Base-by-base conservation (phyloP, 1,140 invertebrate species). In the Cotesia vestalis region DNA sequence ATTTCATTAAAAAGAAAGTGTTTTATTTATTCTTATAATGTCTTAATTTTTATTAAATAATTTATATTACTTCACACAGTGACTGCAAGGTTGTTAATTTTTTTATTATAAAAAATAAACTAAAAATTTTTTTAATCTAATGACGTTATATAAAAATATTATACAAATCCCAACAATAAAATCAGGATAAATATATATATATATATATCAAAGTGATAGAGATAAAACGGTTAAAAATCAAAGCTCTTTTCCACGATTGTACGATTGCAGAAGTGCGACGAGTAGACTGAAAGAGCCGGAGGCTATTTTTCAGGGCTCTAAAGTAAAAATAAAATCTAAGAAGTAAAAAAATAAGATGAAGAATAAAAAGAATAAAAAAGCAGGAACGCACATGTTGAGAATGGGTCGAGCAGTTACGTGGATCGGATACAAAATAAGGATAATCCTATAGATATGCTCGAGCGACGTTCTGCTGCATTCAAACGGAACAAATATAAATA, bases 331-430 rank as follows among this genome's bases (percentile, higher is more conserved):
- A 57, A 57, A 46, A 46, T 9, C 6, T 46, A 46, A 46, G 40
- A 46, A 46, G 40, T 46, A 46, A 46, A 46, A 46, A 46, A 46
- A 46, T 9, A 46, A 0, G 40, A 46, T 46, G 5, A 11, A 46
- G 11, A 46, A 46, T 46, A 46, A 46, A 46, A 46, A 46, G 11
- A 46, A 40, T 40, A 46, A 57, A 17, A 62, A 27, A 53, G 27
- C 38, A 64, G 60, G 60, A 59, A 73, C 57, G 68, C 77, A 72
- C 67, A 67, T 71, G 73, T 62, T 60, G 34, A 62, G 68, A 78
- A 78, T 75, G 71, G 66, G 40, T 64, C 64, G 57, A 57, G 14
- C 67, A 67, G 52, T 27, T 73, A 61, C 60, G 60, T 61, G 60
- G 17, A 12, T 61, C 60, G 60, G 60, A 27, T 61, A 61, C 53